Evolutionary conservation across 2,113 vertebrate genomes (phyloP), one percentile per base, ranked within the genome.

Genomic region (Acinonyx jubatus): DNA sequence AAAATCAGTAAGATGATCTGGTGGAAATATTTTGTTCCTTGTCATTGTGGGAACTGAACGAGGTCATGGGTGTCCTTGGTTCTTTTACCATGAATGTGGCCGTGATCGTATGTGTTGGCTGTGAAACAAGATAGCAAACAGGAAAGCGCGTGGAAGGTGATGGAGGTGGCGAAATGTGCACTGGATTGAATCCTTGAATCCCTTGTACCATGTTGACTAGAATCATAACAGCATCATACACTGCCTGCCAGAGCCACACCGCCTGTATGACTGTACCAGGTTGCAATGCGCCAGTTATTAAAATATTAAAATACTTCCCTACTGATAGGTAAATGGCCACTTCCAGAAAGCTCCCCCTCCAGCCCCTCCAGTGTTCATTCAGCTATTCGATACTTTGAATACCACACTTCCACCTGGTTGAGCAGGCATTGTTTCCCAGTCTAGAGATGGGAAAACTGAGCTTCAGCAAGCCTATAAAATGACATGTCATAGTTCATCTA

Each of bases 381-480:
- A 7, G 36, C 45, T 31, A 12, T 19, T 14, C 23, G 0, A 1
- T 36, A 18, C 74, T 89, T 69, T 80, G 19, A 93, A 91, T 16
- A 27, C 16, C 11, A 33, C 0, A 3, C 61, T n/a, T 73, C 13
- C 5, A 69, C 36, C 33, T 73, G 38, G 13, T 36, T 89, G 57
- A 38, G 7, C 23, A 91, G 12, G 13, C 27, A 21, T 45, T 21
- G 4, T 86, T 68, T 21, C 57, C 50, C 68, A 73, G 86, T 89
- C 68, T 68, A 92, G 63, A 92, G n/a, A 69, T 76, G 23, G 36
- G 63, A 92, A 97, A 95, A 90, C 80, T 50, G 73, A 95, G 52
- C 33, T 86, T 55, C 52, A 16, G 33, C 89, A 78, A 55, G 63
- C 21, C 81, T 57, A 48, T 86, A 5, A 21, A 45, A 52, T 55